Evolutionary conservation across 2,888 invertebrate species (phyloP).

Genomic region (Melanostoma mellinum): DNA sequence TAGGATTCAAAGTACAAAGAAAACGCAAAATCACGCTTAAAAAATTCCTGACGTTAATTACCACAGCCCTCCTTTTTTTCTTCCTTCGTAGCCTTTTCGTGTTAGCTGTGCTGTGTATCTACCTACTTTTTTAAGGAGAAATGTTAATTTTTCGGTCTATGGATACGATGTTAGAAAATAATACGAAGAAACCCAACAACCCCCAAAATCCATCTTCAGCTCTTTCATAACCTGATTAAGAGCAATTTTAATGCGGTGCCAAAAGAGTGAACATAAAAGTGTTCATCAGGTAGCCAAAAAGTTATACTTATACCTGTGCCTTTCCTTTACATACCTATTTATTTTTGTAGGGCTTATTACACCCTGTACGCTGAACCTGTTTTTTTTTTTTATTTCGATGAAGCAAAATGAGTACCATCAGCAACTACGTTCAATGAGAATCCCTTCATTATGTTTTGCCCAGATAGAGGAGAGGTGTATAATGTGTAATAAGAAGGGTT

Average conservation of each 20-base stretch:
- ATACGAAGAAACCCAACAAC: background rate
- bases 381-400: no score
- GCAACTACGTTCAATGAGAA: no score
- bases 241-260: conserved; percentile 63
- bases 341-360: no score
- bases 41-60: no score
- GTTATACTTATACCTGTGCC: no score
- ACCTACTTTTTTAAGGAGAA: conserved; percentile 32
- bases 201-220: background rate
- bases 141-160: conserved; percentile 11
- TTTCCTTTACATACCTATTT: no score
- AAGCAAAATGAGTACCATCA: no score
- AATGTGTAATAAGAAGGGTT: no score
- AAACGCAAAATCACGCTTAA: no score
- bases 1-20: background rate
- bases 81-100: conserved; percentile 1
- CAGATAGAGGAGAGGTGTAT: no score
- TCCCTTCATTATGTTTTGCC: no score
- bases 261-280: conserved; percentile 64
- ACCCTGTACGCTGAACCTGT: no score
- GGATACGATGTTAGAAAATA: background rate
- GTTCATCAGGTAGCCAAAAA: conserved; percentile 36
- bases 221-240: conserved; percentile 60
- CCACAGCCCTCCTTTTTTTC: background rate
- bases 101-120: background rate